Conservation (phyloP, 2,113 vertebrate genomes). For the Rattus rattus region DNA sequence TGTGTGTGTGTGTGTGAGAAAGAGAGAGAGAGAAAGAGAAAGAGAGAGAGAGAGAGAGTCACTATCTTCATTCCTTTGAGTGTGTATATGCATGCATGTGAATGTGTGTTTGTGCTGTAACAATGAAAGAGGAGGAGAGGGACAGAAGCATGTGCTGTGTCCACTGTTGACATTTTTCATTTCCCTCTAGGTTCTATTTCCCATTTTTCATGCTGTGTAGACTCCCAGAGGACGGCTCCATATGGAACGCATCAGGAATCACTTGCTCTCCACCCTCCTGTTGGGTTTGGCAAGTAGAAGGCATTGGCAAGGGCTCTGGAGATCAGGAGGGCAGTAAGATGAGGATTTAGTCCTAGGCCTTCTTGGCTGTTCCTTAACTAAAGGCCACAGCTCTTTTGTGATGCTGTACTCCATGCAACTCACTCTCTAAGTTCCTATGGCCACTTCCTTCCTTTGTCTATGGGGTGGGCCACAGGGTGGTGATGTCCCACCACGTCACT, state of each 20-base stretch:
- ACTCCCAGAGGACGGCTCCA: not conserved
- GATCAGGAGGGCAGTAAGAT: not conserved
- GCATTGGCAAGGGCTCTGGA: not conserved
- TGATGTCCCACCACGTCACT: not conserved
- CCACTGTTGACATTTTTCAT: not conserved
- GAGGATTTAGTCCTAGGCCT: not conserved
- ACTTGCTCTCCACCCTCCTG: not conserved
- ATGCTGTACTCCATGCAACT: not conserved
- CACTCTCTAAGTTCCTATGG: not conserved
- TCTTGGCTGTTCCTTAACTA: not conserved
- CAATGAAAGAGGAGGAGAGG: not conserved
- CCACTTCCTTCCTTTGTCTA: not conserved
- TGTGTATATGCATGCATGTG: not conserved
- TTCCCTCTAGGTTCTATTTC: not conserved
- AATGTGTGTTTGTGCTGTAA: not conserved
- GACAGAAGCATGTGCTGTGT: not conserved
- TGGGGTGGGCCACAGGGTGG: not conserved
- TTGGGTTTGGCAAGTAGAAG: constrained; percentile 14
- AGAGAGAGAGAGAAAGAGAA: not conserved
- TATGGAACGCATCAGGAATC: not conserved
- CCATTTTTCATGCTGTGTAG: not conserved
- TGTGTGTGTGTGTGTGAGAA: not conserved
- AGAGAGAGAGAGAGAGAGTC: too few relatives aligned
- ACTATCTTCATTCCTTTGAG: not conserved
- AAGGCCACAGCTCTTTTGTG: not conserved